phyloP scores from a whole-genome alignment of 2,888 invertebrate genomes.

The Pinctada fucata region DNA sequence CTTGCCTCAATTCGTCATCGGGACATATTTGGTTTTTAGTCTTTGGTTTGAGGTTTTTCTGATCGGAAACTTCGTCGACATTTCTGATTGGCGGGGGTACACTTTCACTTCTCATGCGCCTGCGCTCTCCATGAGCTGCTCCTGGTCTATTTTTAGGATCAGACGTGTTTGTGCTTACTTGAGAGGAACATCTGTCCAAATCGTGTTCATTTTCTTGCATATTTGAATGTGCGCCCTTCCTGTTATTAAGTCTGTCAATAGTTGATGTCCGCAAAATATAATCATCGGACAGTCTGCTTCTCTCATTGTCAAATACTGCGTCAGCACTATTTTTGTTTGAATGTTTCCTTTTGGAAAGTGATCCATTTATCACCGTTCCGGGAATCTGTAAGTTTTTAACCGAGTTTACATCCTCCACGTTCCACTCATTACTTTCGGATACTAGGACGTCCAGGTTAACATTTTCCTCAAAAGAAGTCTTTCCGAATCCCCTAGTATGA shows the following conservation, averaged over 20 bases:
- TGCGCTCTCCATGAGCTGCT: background rate
- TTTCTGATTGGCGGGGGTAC: background rate
- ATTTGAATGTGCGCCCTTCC: background rate
- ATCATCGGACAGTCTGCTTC: background rate
- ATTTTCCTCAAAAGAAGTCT: background rate
- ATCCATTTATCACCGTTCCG: background rate
- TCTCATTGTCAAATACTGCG: background rate
- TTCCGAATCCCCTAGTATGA: background rate
- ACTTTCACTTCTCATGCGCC: slow-evolving; percentile 1
- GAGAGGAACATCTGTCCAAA: background rate
- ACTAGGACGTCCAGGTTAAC: background rate
- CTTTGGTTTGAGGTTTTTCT: background rate
- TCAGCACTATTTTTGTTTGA: background rate
- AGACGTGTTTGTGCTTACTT: background rate
- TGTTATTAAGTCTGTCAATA: background rate
- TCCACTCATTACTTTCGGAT: background rate
- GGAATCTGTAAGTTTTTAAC: background rate
- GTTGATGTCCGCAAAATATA: background rate
- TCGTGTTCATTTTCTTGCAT: background rate
- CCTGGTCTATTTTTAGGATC: background rate
- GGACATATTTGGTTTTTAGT: background rate
- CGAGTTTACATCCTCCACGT: background rate
- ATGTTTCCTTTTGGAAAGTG: background rate
- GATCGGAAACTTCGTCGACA: background rate
- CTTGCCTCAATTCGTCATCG: background rate